Evolutionary conservation across 2,113 vertebrate genomes (phyloP).

Genomic region (Sander vitreus): DNA sequence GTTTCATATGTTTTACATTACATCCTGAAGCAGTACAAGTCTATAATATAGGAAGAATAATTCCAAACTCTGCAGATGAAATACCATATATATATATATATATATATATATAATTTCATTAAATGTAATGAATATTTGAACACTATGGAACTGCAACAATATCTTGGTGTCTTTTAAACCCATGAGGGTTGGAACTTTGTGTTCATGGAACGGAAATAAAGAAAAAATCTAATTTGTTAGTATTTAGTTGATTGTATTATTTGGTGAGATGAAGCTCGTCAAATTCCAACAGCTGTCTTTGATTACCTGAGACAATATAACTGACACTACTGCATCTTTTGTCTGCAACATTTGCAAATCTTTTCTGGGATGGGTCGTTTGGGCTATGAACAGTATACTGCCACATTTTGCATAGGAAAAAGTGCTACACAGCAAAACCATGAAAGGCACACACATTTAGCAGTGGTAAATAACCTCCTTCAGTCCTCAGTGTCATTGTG

Average conservation of each 20-base stretch:
- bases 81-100: no score
- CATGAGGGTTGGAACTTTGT: no score
- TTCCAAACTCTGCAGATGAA: slow-evolving; percentile 5
- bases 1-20: not conserved
- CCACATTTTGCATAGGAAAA: slow-evolving; percentile 7
- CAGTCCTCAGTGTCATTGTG: slow-evolving; percentile 11
- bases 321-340: not conserved
- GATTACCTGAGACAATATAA: not conserved
- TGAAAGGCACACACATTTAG: slow-evolving; percentile 39
- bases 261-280: not conserved
- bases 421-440: slow-evolving; percentile 2
- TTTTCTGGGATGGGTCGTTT: not conserved
- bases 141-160: no score
- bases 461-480: slow-evolving; percentile 48
- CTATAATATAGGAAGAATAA: not conserved
- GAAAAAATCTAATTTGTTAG: not conserved
- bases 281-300: not conserved
- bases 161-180: no score
- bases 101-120: no score
- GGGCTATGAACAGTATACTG: not conserved
- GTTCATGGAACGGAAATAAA: no score
- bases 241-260: not conserved
- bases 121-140: no score
- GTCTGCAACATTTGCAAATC: not conserved
- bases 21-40: not conserved